phyloP scores from a whole-genome alignment of 2,888 invertebrate genomes.

The Thecophora atra region DNA sequence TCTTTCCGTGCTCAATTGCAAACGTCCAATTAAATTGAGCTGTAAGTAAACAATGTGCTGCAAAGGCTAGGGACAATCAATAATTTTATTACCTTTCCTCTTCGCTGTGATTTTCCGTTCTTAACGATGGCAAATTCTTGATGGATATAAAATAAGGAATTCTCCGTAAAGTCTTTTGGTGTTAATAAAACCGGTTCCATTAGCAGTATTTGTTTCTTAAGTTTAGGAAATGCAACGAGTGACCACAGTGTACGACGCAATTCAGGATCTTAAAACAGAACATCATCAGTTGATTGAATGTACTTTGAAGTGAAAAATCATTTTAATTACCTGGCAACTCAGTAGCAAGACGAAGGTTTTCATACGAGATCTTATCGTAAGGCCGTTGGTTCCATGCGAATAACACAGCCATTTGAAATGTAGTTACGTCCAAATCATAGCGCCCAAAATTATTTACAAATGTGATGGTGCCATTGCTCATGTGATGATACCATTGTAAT shows the following conservation, averaged over 20 bases:
- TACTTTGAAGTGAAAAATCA: slow-evolving; percentile 4
- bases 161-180: slow-evolving; percentile 93
- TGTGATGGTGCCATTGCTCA: slow-evolving; percentile 98
- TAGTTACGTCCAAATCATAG: slow-evolving; percentile 98
- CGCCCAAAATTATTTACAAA: slow-evolving; percentile 92
- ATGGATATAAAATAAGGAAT: slow-evolving; percentile 95
- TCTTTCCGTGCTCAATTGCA: slow-evolving; percentile 94
- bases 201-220: slow-evolving; percentile 89
- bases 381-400: slow-evolving; percentile 99
- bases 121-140: slow-evolving; percentile 95
- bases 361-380: slow-evolving; percentile 92
- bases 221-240: slow-evolving; percentile 93
- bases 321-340: slow-evolving; percentile 81
- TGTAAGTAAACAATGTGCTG: slow-evolving; percentile 49
- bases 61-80: background rate
- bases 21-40: slow-evolving; percentile 93
- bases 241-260: slow-evolving; percentile 95
- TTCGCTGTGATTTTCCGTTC: slow-evolving; percentile 91
- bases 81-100: slow-evolving; percentile 77
- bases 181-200: slow-evolving; percentile 84
- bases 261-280: slow-evolving; percentile 77
- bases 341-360: slow-evolving; percentile 94
- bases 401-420: slow-evolving; percentile 99
- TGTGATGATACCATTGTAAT: slow-evolving; percentile 98
- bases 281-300: slow-evolving; percentile 19